Evolutionary conservation across 2,888 invertebrate genomes (phyloP).

Genomic region (Halictus quadricinctus): DNA sequence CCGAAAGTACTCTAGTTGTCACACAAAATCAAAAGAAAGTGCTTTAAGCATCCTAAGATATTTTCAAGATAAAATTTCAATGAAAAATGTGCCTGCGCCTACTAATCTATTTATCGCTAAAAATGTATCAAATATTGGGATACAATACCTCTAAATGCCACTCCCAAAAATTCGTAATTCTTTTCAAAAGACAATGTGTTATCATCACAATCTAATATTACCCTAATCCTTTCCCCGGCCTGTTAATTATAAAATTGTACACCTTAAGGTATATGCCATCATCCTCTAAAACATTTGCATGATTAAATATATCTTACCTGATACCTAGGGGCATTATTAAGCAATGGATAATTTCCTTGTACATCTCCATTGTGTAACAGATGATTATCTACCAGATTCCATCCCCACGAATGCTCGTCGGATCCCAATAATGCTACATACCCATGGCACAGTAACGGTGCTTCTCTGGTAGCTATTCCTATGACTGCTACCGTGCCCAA

Average conservation of each 20-base stretch:
- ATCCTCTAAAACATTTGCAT: neutral
- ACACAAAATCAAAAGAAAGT: neutral
- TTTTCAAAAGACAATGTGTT: constrained; percentile 98
- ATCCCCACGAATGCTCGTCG: constrained; percentile 99
- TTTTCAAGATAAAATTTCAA: neutral
- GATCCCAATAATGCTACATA: constrained; percentile 97
- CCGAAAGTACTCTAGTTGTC: neutral
- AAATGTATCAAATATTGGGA: constrained; percentile 30
- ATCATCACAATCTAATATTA: constrained; percentile 98
- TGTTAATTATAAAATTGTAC: constrained; percentile 81
- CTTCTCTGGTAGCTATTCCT: constrained; percentile 97
- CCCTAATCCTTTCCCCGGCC: constrained; percentile 98
- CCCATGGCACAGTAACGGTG: constrained; percentile 95
- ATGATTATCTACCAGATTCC: constrained; percentile 99
- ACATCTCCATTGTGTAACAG: constrained; percentile 97
- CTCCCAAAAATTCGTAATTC: constrained; percentile 98
- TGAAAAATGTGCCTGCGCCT: constrained; percentile 6
- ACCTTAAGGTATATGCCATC: constrained; percentile 23
- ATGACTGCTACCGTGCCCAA: constrained; percentile 99
- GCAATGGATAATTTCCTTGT: constrained; percentile 95
- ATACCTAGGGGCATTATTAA: constrained; percentile 98
- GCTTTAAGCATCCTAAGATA: constrained; percentile 2
- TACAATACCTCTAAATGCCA: constrained; percentile 94
- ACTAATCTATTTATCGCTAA: constrained; percentile 8
- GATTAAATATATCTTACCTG: constrained; percentile 86